phyloP scores from a whole-genome alignment of 2,797 vertebrate species.

The Pantherophis vulpinus region DNA sequence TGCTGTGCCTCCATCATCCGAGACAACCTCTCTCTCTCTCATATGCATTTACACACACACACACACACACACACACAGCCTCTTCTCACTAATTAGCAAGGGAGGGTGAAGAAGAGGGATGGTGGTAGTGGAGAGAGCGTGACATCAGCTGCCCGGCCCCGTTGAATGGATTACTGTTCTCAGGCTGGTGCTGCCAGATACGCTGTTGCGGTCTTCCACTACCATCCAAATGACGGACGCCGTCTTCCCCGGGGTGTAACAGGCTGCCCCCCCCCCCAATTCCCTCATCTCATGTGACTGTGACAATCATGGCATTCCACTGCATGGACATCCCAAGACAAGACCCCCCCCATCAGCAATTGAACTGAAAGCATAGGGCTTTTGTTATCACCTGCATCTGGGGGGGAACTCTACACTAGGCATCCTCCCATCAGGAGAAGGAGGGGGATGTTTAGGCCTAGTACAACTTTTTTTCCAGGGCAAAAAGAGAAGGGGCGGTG shows the following conservation, averaged over 20 bases:
- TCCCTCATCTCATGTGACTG: background rate
- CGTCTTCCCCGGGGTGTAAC: slow-evolving; percentile 72
- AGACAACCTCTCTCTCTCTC: background rate
- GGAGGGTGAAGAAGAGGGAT: background rate
- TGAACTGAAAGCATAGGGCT: no score
- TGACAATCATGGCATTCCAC: background rate
- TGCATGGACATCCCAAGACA: background rate
- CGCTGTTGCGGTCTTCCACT: background rate
- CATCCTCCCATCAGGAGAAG: background rate
- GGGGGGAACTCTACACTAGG: background rate
- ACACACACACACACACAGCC: slow-evolving; percentile 46
- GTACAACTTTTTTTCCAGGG: background rate
- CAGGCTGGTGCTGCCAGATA: slow-evolving; percentile 48
- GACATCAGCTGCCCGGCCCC: slow-evolving; percentile 48
- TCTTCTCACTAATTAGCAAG: slow-evolving; percentile 54
- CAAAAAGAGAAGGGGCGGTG: background rate
- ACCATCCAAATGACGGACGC: slow-evolving; percentile 60
- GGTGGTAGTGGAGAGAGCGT: slow-evolving; percentile 5
- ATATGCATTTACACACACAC: background rate
- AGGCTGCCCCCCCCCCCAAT: background rate
- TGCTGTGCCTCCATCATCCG: background rate
- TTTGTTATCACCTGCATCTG: background rate
- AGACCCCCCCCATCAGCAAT: no score
- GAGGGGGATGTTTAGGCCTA: background rate
- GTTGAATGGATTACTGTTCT: slow-evolving; percentile 40